Evolutionary conservation across 2,113 vertebrate genomes (phyloP).

Genomic region (Phainopepla nitens): DNA sequence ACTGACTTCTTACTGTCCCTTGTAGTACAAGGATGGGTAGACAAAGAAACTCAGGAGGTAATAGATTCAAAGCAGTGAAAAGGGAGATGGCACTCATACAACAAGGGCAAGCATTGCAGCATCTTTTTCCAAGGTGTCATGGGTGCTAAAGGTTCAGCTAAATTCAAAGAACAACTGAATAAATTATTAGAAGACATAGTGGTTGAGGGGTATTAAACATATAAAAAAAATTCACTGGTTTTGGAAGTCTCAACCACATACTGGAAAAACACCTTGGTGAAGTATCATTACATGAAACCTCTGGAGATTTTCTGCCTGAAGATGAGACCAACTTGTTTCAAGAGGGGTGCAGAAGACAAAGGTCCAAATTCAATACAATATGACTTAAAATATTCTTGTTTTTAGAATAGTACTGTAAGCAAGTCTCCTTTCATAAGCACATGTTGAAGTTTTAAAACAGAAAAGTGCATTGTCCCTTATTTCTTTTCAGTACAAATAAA

Average conservation of each 20-base stretch:
- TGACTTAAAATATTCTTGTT: background rate
- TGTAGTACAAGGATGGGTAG: background rate
- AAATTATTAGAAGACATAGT: background rate
- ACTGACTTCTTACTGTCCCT: background rate
- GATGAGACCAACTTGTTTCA: background rate
- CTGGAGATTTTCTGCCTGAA: background rate
- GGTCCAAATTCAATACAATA: background rate
- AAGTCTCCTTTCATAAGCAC: background rate
- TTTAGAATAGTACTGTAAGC: background rate
- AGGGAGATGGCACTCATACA: background rate
- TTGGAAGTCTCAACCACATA: background rate
- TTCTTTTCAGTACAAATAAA: background rate
- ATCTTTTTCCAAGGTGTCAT: background rate
- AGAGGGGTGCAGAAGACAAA: background rate
- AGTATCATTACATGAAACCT: background rate
- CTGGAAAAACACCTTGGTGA: background rate
- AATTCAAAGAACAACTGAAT: background rate
- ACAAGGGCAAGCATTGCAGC: accelerated
- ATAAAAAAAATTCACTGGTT: background rate
- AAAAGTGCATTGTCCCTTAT: background rate
- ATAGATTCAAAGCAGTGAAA: background rate
- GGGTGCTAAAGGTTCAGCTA: background rate
- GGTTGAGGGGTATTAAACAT: background rate
- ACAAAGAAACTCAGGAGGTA: background rate
- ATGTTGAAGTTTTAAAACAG: background rate